Base-by-base conservation (phyloP, 2,797 vertebrate genomes). In the Acanthis flammea region DNA sequence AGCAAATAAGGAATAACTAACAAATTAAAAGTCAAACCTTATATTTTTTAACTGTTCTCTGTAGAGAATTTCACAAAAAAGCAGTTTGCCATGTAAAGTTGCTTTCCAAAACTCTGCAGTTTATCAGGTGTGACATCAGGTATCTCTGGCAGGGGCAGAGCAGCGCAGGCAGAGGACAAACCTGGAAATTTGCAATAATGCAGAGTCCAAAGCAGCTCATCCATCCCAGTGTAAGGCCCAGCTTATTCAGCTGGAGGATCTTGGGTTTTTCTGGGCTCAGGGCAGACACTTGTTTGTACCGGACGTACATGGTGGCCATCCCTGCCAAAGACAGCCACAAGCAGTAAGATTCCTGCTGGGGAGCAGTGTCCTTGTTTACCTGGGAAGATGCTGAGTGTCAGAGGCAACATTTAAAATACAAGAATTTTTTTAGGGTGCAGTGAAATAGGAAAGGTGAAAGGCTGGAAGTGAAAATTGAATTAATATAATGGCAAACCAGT, bases 121-220 rank as follows among this genome's bases (percentile, higher is more conserved):
- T 67, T 11, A 62, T 60, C 73, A 48, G 44, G 3, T 21, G 44
- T 10, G 27, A 37, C 19, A 66, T 47, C 48, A 44, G 44, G 3
- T 23, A 53, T 9, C 27, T 68, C 24, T 21, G 30, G 55, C 14
- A 48, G 31, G 35, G 47, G 27, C 11, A 61, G 60, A 54, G 60
- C 37, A 48, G 37, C 18, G 55, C 45, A 90, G 53, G 44, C 45
- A n/a, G 87, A 94, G 89, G 63, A 97, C 97, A 95, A 94, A 99
- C 99, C 98, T 99, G 99, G 96, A 99, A 99, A 97, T 99, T 99
- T 17, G 99, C 99, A 70, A 99, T 98, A 55, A 99, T 95, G 53
- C 98, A 99, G 98, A 99, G 98, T 83, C 99, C 99, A 35, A 99
- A 97, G 86, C 98, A 99, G 97, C 99, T 99, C 93, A 97, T 94